Evolutionary conservation across 2,888 invertebrate genomes (phyloP).

Genomic region (Eupsilia transversa): DNA sequence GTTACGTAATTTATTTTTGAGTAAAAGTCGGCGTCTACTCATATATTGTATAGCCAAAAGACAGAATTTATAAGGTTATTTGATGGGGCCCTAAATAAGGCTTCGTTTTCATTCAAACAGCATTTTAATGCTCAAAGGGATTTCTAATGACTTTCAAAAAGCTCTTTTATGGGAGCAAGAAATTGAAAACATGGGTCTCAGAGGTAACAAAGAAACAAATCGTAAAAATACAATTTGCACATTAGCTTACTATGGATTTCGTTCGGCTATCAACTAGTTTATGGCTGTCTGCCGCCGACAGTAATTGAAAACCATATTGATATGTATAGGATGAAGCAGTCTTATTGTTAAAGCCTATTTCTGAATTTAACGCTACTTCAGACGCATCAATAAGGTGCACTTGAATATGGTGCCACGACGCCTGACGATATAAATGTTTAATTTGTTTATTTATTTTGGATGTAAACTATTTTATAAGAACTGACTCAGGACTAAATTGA

Average conservation of each 20-base stretch:
- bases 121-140: slow-evolving; percentile 41
- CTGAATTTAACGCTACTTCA: slow-evolving; percentile 5
- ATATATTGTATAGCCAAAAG: not conserved
- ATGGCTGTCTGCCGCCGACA: slow-evolving; percentile 32
- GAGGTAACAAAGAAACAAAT: slow-evolving; percentile 49
- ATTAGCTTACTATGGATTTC: slow-evolving; percentile 50
- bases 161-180: slow-evolving; percentile 44
- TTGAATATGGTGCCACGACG: too few relatives aligned
- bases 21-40: not conserved
- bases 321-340: slow-evolving; percentile 30
- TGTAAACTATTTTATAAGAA: slow-evolving; percentile 7
- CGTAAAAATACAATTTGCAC: slow-evolving; percentile 57
- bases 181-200: slow-evolving; percentile 47
- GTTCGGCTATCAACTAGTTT: slow-evolving; percentile 45
- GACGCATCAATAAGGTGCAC: not conserved
- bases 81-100: slow-evolving; percentile 37
- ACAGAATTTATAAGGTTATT: slow-evolving; percentile 12
- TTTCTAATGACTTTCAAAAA: slow-evolving; percentile 47
- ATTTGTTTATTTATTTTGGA: not conserved
- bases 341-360: slow-evolving; percentile 21
- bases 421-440: not conserved
- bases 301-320: slow-evolving; percentile 52
- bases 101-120: slow-evolving; percentile 31
- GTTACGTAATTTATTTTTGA: not conserved
- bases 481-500: slow-evolving; percentile 4